These are phyloP conservation scores for Macaria notata DNA, from an alignment of 2,888 invertebrate genomes.

Conservation along the genomic window DNA sequence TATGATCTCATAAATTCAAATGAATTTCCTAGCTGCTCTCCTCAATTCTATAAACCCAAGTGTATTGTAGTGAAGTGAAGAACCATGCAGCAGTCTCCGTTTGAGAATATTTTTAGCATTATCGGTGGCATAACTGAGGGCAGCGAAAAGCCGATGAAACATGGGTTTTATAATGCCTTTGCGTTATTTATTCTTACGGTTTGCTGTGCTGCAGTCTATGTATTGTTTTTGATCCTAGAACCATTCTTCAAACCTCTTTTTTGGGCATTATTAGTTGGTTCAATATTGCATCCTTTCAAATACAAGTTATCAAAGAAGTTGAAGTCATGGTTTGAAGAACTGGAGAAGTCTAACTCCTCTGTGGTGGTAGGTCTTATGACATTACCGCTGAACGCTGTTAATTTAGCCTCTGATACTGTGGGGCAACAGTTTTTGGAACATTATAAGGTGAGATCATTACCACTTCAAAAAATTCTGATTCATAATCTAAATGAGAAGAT, in stretches of 20 bases:
- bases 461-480: no score
- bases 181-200: constrained; percentile 89
- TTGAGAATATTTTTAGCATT: constrained; percentile 87
- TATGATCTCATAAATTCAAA: constrained; percentile 52
- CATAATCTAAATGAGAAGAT: no score
- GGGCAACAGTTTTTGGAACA: constrained; percentile 87
- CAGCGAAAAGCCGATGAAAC: constrained; percentile 94
- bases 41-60: background rate
- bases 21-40: constrained; percentile 9
- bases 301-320: constrained; percentile 88
- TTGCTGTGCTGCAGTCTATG: constrained; percentile 87
- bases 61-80: constrained; percentile 17
- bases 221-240: constrained; percentile 92
- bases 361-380: constrained; percentile 82
- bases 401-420: constrained; percentile 88
- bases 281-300: constrained; percentile 97
- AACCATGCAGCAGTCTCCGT: constrained; percentile 78
- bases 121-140: constrained; percentile 87
- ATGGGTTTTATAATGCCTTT: constrained; percentile 94
- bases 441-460: constrained; percentile 64
- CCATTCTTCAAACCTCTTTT: constrained; percentile 96
- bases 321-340: constrained; percentile 89
- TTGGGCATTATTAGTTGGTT: constrained; percentile 98
- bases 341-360: constrained; percentile 86
- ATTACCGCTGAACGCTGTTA: constrained; percentile 89